Conservation (phyloP, 2,888 invertebrate species). For the Clistopyga incitator region DNA sequence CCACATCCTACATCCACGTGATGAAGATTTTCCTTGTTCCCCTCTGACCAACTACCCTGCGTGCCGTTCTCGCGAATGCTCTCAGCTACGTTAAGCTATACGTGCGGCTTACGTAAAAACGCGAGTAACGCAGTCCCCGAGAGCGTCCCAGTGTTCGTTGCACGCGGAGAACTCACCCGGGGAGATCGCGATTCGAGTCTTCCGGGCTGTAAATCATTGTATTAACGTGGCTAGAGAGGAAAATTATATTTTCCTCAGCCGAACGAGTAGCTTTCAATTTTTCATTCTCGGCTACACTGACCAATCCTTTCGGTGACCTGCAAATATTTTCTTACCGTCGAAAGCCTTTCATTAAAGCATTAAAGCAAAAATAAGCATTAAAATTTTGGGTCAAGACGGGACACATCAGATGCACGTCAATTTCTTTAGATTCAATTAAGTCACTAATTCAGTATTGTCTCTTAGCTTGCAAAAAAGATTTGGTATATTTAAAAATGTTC, state of each 20-base stretch:
- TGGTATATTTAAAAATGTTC: too few relatives aligned
- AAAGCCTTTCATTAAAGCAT: too few relatives aligned
- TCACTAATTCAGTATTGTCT: too few relatives aligned
- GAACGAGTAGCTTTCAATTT: background rate
- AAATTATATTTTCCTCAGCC: conserved; percentile 1
- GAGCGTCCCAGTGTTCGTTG: background rate
- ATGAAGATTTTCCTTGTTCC: conserved; percentile 79
- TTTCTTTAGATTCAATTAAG: too few relatives aligned
- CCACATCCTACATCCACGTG: conserved; percentile 31
- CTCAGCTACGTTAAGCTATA: conserved; percentile 52
- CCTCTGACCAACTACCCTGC: conserved; percentile 80
- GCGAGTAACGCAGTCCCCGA: background rate
- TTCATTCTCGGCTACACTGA: too few relatives aligned
- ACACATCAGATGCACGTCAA: too few relatives aligned
- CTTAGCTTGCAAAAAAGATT: too few relatives aligned
- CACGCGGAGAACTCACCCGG: conserved; percentile 9
- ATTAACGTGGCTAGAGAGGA: background rate
- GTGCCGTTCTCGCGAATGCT: conserved; percentile 74
- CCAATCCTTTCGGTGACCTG: too few relatives aligned
- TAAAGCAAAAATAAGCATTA: too few relatives aligned
- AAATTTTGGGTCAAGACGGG: too few relatives aligned
- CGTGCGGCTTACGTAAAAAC: conserved; percentile 62
- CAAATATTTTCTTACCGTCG: background rate
- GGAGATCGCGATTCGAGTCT: conserved; percentile 18
- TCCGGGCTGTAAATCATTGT: conserved; percentile 9